Base-by-base conservation (phyloP, 2,888 invertebrate genomes). In the Latrodectus elegans region DNA sequence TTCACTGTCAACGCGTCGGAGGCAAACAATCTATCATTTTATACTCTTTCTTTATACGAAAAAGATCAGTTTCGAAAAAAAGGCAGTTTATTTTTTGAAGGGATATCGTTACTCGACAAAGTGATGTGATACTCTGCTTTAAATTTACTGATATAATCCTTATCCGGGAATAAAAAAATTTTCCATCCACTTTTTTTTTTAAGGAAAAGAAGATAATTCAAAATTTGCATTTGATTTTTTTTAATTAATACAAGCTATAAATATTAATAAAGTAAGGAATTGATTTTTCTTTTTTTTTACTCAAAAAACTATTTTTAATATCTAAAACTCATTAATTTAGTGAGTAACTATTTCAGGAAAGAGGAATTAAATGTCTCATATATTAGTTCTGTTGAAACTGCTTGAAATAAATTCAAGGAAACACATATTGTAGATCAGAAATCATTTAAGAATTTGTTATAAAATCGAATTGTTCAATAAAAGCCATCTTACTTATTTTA, bases 101-200 rank as follows among this genome's bases (percentile, higher is more conserved):
- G 79, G 79, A 85, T 60, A 60, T 85, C 74, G 65, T 78, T 78
- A 85, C 79, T 87, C 86, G 81, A 77, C 81, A 82, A 87, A 87
- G 81, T 87, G 86, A 87, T 87, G 81, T 87, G 80, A 81, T 87
- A 87, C 81, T 87, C 86, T 87, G 72, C 86, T 87, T 81, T 82
- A 81, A 87, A 87, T 87, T 87, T 81, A 81, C 81, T 82, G 86
- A 87, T 87, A 71, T 87, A 72, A 87, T 81, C 76, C 11, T 15
- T 77, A 73, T 81, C 77, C 26, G 81, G 71, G 77, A 78, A 26
- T 75, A 52, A 49, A 75, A 53, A 52, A 71, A 72, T 22, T 70
- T 79, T 78, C 79, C 52, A 68, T 17, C 65, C n/a, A 64, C 49
- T 60, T 60, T 60, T 55, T 17, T 22, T 8, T 53, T 49, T 65